Percentiles rank a stretch among this genome's conserved stretches.
Evolutionary conservation across 2,113 vertebrate species (phyloP).

Genomic region (Drymodes brunneopygia): DNA sequence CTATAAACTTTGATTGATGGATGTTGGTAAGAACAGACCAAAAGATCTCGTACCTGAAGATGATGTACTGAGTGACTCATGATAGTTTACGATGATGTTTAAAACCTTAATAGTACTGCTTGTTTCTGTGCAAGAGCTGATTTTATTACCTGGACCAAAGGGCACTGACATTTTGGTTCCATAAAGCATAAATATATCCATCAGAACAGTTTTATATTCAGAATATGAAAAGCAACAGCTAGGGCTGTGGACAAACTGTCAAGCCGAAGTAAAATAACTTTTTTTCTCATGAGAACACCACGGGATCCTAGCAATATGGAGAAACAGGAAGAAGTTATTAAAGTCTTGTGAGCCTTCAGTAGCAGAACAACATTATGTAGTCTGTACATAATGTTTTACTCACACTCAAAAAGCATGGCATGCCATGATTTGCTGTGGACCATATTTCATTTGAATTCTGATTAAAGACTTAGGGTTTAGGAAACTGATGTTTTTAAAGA

Average conservation of each 20-base stretch:
- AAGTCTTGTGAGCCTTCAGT: not conserved
- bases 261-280: not conserved
- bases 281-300: not conserved
- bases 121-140: constrained; percentile 56
- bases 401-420: not conserved
- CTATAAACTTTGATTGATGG: constrained; percentile 65
- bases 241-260: not conserved
- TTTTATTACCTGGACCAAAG: constrained; percentile 67
- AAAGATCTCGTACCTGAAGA: constrained; percentile 55
- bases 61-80: constrained; percentile 61
- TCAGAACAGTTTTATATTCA: constrained; percentile 40
- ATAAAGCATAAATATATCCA: constrained; percentile 49
- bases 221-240: constrained; percentile 36
- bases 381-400: not conserved
- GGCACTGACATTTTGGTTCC: constrained; percentile 58
- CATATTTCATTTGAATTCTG: not conserved
- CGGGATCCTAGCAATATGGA: not conserved
- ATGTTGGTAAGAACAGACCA: constrained; percentile 18
- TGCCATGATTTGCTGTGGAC: not conserved
- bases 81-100: constrained; percentile 64
- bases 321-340: not conserved
- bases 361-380: not conserved
- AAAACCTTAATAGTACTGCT: constrained; percentile 60
- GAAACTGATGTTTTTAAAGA: not conserved
- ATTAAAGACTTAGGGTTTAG: not conserved